These are phyloP conservation scores for Leucopternis melanops DNA, from an alignment of 2,113 vertebrate species.

Conservation along the genomic window DNA sequence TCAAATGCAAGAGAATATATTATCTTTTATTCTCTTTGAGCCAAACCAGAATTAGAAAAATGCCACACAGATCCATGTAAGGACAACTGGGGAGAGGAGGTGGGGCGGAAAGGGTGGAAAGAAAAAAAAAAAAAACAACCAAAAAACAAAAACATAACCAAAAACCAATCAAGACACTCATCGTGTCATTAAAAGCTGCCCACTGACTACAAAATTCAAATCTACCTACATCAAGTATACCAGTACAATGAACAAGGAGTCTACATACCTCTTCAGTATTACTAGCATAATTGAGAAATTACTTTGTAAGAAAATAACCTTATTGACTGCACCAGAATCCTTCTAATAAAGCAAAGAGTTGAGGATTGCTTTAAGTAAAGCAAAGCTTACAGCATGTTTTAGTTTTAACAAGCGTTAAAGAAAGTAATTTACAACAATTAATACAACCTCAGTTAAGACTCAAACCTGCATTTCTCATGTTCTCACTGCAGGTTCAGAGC, in stretches of 20 bases:
- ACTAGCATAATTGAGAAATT: slow-evolving; percentile 1
- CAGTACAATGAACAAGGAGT: slow-evolving; percentile 6
- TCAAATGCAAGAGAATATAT: slow-evolving; percentile 35
- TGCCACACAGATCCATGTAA: slow-evolving; percentile 60
- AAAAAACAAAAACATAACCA: background rate
- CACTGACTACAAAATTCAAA: background rate
- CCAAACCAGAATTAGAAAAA: slow-evolving; percentile 60
- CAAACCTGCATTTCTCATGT: slow-evolving; percentile 43
- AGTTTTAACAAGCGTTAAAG: background rate
- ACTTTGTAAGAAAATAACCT: slow-evolving; percentile 21
- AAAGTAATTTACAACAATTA: slow-evolving; percentile 31
- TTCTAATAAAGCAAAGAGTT: slow-evolving; percentile 22
- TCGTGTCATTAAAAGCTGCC: background rate
- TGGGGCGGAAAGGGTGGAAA: background rate
- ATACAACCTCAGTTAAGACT: slow-evolving; percentile 32
- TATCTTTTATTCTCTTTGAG: slow-evolving; percentile 39
- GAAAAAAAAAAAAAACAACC: background rate
- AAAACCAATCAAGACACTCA: slow-evolving; percentile 18
- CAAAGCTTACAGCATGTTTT: slow-evolving; percentile 36
- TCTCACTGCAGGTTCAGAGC: slow-evolving; percentile 52
- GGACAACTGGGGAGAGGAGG: slow-evolving; percentile 34
- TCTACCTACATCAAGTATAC: background rate
- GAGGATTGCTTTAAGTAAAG: slow-evolving; percentile 20
- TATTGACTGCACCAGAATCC: slow-evolving; percentile 23
- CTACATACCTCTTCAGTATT: slow-evolving; percentile 8